Evolutionary conservation across 1,140 invertebrate species (phyloP).

Genomic region (Aphis craccivora): DNA sequence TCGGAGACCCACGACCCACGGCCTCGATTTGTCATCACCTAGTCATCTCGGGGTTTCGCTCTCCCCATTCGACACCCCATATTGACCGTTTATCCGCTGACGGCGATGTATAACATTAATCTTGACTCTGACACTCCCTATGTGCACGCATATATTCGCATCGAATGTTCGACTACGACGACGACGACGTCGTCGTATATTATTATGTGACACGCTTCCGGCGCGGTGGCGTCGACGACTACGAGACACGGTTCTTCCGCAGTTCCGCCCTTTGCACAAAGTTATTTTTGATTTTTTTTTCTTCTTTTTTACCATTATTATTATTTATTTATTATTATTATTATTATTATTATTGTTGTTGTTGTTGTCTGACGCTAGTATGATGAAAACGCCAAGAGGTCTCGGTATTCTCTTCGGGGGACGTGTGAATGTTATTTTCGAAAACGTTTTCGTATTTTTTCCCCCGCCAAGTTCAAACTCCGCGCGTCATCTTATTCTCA

Average conservation of each 20-base stretch:
- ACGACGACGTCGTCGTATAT: background rate
- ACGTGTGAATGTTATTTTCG: background rate
- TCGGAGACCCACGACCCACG: background rate
- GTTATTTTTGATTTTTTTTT: background rate
- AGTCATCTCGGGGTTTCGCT: background rate
- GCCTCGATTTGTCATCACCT: slow-evolving; percentile 35
- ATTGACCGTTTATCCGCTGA: slow-evolving; percentile 34
- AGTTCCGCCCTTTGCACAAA: background rate
- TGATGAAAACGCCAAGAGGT: background rate
- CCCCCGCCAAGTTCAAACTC: background rate
- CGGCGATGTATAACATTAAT: slow-evolving; percentile 10
- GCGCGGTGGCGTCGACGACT: background rate
- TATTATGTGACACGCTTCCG: slow-evolving; percentile 5
- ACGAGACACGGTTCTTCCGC: background rate
- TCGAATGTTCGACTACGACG: background rate
- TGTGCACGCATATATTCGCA: background rate
- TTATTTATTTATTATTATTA: background rate
- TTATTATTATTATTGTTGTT: background rate
- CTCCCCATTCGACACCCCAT: slow-evolving; percentile 7
- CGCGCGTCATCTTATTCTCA: background rate
- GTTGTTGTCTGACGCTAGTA: background rate
- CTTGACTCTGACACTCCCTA: slow-evolving; percentile 25
- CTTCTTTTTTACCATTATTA: background rate
- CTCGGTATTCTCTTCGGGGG: background rate
- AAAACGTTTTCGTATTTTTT: background rate